Conservation (phyloP, 2,888 invertebrate species). For the Hetaerina titia region DNA sequence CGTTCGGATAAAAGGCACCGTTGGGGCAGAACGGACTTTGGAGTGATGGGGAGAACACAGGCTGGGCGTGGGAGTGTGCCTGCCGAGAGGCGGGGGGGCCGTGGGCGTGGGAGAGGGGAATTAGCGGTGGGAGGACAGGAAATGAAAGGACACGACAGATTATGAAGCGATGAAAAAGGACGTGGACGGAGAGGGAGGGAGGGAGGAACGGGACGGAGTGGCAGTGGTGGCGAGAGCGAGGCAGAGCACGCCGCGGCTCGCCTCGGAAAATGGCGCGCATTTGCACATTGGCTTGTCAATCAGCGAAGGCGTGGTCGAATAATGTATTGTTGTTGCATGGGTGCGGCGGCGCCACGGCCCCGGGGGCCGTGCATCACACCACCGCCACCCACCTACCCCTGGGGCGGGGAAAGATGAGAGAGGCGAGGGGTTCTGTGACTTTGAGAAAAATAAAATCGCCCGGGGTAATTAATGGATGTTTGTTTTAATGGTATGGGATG, state of each 20-base stretch:
- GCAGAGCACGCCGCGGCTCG: not conserved
- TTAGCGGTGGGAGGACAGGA: conserved; percentile 54
- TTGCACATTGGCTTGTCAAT: conserved; percentile 58
- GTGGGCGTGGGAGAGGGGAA: not conserved
- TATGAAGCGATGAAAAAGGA: conserved; percentile 59
- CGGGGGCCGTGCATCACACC: conserved; percentile 11
- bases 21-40: not conserved
- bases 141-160: conserved; percentile 59
- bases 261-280: conserved; percentile 42
- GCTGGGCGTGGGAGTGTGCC: not conserved
- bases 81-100: not conserved
- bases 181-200: not conserved
- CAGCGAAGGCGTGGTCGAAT: conserved; percentile 61
- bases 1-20: not conserved
- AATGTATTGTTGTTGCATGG: conserved; percentile 29
- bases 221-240: not conserved
- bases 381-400: not conserved
- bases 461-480: conserved; percentile 61
- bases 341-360: conserved; percentile 2
- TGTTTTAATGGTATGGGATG: conserved; percentile 64
- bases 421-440: conserved; percentile 17
- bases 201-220: not conserved
- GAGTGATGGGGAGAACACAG: not conserved
- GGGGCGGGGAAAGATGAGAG: not conserved
- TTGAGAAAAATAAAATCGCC: conserved; percentile 49